These are phyloP conservation scores for Eptesicus fuscus DNA, from an alignment of 2,113 vertebrate genomes.

Conservation along the genomic window DNA sequence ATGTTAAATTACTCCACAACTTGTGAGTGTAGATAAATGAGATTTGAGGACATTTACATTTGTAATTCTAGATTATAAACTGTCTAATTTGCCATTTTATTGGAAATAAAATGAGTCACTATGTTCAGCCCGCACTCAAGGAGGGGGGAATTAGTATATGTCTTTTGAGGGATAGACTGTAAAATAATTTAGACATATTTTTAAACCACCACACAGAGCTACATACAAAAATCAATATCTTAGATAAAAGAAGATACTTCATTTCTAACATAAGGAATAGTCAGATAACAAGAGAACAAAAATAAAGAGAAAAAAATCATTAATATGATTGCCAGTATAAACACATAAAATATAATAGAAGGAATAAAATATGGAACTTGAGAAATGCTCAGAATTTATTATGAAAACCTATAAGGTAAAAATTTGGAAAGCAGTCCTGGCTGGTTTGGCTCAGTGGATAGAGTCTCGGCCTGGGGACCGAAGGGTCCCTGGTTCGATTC, in stretches of 20 bases:
- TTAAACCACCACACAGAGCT: background rate
- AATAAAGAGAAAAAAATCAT: background rate
- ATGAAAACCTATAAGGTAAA: conserved; percentile 6
- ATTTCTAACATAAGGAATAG: conserved; percentile 14
- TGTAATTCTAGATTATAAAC: background rate
- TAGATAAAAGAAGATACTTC: background rate
- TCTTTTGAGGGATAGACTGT: background rate
- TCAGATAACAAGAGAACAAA: background rate
- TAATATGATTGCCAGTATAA: background rate
- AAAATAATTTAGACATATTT: background rate
- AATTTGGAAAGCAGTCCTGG: background rate
- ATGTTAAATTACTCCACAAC: background rate
- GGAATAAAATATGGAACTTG: background rate
- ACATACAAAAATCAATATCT: conserved; percentile 29
- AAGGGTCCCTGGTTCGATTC: too few relatives aligned
- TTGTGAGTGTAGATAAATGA: background rate
- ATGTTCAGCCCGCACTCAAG: background rate
- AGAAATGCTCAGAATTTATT: background rate
- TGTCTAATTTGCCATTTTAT: conserved; percentile 2
- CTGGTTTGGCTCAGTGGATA: too few relatives aligned
- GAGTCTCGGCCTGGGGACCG: too few relatives aligned
- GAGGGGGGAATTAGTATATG: background rate
- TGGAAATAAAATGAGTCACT: background rate
- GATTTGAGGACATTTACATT: background rate
- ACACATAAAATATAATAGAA: background rate